A percentile compares a stretch with the other conserved stretches of the same genome.
These are phyloP conservation scores for Calameuta filiformis DNA, from an alignment of 2,888 invertebrate genomes.

Conservation along the genomic window DNA sequence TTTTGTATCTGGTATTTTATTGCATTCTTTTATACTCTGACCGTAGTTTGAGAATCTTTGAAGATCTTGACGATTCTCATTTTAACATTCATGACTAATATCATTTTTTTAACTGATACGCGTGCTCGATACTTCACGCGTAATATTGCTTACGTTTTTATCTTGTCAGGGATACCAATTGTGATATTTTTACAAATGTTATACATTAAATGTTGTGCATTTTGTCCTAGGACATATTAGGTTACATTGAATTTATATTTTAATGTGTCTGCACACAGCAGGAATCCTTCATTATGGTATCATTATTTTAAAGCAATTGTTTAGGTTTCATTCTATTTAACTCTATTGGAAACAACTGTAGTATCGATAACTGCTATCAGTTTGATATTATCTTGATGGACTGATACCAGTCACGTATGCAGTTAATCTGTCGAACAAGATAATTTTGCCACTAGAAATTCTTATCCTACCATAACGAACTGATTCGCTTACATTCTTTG, in stretches of 20 bases:
- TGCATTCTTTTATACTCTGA: neutral
- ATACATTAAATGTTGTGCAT: neutral
- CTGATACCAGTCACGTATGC: neutral
- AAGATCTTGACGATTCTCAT: neutral
- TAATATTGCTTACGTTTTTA: neutral
- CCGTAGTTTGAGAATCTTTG: neutral
- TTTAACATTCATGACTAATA: neutral
- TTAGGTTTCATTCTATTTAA: neutral
- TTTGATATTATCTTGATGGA: neutral
- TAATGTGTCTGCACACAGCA: neutral
- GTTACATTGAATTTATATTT: neutral
- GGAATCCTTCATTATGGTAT: neutral
- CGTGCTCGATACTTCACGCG: neutral
- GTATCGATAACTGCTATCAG: neutral
- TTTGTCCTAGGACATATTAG: neutral
- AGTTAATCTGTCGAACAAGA: neutral
- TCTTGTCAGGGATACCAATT: neutral
- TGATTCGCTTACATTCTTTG: neutral
- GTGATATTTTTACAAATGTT: neutral
- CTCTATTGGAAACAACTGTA: neutral
- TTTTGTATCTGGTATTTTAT: neutral
- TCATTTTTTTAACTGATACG: neutral
- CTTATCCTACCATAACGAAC: neutral
- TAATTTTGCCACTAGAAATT: neutral
- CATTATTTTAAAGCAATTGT: neutral